phyloP scores from a whole-genome alignment of 2,113 vertebrate genomes.

The Callocephalon fimbriatum region DNA sequence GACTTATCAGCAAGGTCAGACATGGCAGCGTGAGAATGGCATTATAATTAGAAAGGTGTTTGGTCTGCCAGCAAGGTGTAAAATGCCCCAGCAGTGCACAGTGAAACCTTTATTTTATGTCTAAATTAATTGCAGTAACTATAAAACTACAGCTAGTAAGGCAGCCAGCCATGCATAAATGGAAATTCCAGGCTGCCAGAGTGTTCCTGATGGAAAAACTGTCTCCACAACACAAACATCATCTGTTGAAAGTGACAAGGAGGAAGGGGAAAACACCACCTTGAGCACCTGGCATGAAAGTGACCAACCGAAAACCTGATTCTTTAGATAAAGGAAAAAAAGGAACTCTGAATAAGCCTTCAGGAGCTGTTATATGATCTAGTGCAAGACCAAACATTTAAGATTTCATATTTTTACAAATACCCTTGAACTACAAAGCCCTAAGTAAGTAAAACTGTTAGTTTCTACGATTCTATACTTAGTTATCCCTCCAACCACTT shows the following conservation, averaged over 20 bases:
- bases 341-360: not conserved
- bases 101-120: conserved; percentile 64
- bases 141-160: conserved; percentile 64
- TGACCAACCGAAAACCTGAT: not conserved
- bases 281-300: not conserved
- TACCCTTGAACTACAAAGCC: not conserved
- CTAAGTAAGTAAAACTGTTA: not conserved
- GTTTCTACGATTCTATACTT: not conserved
- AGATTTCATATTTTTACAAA: not conserved
- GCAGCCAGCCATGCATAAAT: conserved; percentile 48
- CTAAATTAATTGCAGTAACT: conserved; percentile 74
- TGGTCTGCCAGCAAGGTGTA: conserved; percentile 59
- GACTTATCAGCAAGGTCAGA: conserved; percentile 57
- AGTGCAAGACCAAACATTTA: not conserved
- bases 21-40: not conserved
- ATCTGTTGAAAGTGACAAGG: not conserved
- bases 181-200: conserved; percentile 27
- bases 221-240: not conserved
- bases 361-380: not conserved
- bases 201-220: conserved; percentile 12
- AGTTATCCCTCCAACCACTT: not conserved
- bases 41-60: conserved; percentile 51
- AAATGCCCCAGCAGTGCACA: conserved; percentile 47
- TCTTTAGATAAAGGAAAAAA: not conserved
- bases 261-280: not conserved